Base-by-base conservation (phyloP, 92 coral and sea anemone genomes). In the Porites evermanni region DNA sequence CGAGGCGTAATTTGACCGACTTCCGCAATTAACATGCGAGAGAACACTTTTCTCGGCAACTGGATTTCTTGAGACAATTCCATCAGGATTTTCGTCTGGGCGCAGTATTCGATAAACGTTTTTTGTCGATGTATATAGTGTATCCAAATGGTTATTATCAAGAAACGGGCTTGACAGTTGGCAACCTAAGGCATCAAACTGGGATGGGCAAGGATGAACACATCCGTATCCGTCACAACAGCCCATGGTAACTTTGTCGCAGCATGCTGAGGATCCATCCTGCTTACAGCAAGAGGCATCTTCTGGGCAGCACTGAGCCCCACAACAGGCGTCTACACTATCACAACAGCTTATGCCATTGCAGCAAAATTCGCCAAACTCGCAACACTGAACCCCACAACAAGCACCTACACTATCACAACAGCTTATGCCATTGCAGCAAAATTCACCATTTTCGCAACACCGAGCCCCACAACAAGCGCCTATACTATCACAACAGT, bases 11-110 rank as follows among this genome's bases (percentile, higher is more conserved):
- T 32, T 17, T 53, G 51, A 61, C 13, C 70, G 59, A 54, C 89
- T 77, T 11, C 84, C 85, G 26, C 84, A 85, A 53, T 85, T 85
- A 11, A 77, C 84, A 59, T 85, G 89, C 21, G 84, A 85, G 8
- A 85, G 32, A 76, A 85, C 84, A n/a, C 54, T 63, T 53, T 66
- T 85, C 67, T 65, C 10, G 47, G 83, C 89, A 38, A 8, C 1
- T 9, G 72, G 82, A 24, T 84, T 18, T 63, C 66, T 72, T 12
- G 80, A 82, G n/a, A 74, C 72, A n/a, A 75, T 58, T 61, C n/a
- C 88, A 3, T 13, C n/a, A 8, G 81, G 83, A 18, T 17, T 14
- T 19, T 70, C 75, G 53, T 26, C 75, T 32, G 53, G 21, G 38
- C 75, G 75, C n/a, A 70, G 53, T 38, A 70, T 70, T 70, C 75